These are phyloP conservation scores for Atta texana DNA, from an alignment of 1,140 invertebrate genomes.

Conservation along the genomic window DNA sequence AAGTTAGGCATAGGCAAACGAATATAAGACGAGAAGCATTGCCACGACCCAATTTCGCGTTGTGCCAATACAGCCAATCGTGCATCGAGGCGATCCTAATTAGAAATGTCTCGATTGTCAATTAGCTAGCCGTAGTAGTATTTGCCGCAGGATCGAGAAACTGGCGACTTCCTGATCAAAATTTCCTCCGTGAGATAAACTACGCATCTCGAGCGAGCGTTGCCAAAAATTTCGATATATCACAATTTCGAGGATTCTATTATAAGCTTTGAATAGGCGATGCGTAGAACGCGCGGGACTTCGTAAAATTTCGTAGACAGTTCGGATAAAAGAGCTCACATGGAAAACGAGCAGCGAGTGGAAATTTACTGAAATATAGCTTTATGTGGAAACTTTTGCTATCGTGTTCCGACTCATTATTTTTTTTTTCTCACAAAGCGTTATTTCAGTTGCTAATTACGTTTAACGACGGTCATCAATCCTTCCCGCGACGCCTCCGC, in stretches of 20 bases:
- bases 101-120: constrained; percentile 72
- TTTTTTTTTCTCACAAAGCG: neutral
- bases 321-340: neutral
- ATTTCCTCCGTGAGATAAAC: constrained; percentile 12
- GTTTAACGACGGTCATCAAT: constrained; percentile 32
- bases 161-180: constrained; percentile 50
- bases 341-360: neutral
- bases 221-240: constrained; percentile 25
- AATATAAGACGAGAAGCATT: constrained; percentile 69
- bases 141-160: constrained; percentile 25
- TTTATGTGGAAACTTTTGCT: neutral
- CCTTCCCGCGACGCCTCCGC: neutral
- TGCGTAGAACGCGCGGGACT: neutral
- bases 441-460: constrained; percentile 31
- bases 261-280: constrained; percentile 17
- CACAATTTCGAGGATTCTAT: constrained; percentile 53
- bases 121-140: constrained; percentile 61
- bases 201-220: neutral
- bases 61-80: constrained; percentile 79
- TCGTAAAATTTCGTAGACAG: neutral
- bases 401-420: neutral
- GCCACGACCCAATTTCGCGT: constrained; percentile 78
- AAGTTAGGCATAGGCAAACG: constrained; percentile 26
- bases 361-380: neutral
- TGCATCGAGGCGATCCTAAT: constrained; percentile 70